Evolutionary conservation across 2,888 invertebrate species (phyloP).

Genomic region (Parnassius apollo): DNA sequence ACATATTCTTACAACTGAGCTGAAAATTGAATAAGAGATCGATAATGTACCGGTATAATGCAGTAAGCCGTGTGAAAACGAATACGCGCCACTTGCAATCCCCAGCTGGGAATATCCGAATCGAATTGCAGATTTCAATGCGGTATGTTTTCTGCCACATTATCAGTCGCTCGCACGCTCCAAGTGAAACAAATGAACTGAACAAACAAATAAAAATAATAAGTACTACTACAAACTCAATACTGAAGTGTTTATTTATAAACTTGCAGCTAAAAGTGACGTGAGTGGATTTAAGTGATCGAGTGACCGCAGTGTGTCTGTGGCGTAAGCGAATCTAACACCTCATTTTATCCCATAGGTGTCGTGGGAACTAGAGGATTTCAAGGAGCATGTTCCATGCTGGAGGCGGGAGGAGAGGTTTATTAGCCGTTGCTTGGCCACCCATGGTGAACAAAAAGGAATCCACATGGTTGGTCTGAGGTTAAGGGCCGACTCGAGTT

Average conservation of each 20-base stretch:
- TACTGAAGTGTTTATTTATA: constrained; percentile 10
- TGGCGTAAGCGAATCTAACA: too few species aligned
- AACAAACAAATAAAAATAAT: constrained; percentile 10
- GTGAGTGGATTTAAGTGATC: too few species aligned
- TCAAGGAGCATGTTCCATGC: too few species aligned
- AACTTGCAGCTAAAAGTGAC: neutral
- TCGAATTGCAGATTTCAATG: constrained; percentile 21
- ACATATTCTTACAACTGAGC: constrained; percentile 1
- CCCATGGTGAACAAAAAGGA: too few species aligned
- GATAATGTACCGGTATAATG: neutral
- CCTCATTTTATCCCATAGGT: too few species aligned
- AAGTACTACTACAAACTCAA: neutral
- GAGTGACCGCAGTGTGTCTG: too few species aligned
- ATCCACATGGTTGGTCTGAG: too few species aligned
- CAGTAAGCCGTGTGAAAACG: constrained; percentile 9
- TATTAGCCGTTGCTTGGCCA: too few species aligned
- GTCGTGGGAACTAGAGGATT: too few species aligned
- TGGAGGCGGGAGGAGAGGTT: too few species aligned
- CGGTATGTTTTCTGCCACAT: constrained; percentile 16
- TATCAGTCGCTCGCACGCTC: constrained; percentile 8
- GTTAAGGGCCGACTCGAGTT: too few species aligned
- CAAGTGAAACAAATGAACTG: constrained; percentile 11
- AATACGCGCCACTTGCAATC: constrained; percentile 9
- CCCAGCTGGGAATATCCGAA: constrained; percentile 21
- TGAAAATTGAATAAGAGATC: constrained; percentile 12